phyloP scores from a whole-genome alignment of 2,888 invertebrate genomes.

The Trichopria drosophilae region DNA sequence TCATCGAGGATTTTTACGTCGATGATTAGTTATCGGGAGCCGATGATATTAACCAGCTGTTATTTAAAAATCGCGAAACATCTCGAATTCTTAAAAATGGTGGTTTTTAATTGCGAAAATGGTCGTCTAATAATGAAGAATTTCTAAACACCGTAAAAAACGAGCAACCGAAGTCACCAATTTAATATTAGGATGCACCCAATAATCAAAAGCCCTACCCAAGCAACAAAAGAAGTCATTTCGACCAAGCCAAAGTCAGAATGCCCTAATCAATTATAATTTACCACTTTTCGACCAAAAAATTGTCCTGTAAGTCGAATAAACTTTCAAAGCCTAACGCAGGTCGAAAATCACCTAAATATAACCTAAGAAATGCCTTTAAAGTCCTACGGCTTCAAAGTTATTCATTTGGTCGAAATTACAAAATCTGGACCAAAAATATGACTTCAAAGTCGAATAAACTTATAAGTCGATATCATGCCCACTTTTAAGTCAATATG shows the following conservation, averaged over 20 bases:
- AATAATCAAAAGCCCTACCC: constrained; percentile 14
- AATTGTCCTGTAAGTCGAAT: no score
- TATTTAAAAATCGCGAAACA: constrained; percentile 14
- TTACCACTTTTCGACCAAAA: constrained; percentile 12
- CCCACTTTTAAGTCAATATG: no score
- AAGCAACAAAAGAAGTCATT: no score
- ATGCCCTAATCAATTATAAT: constrained; percentile 3
- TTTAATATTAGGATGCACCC: constrained; percentile 6
- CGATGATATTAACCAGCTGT: constrained; percentile 7
- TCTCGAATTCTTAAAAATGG: constrained; percentile 13
- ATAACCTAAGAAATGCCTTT: no score
- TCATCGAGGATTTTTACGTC: constrained; percentile 26
- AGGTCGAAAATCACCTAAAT: no score
- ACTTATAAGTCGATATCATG: no score
- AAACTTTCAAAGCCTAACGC: no score
- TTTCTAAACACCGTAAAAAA: constrained; percentile 4
- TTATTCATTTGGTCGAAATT: no score
- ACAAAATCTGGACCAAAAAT: no score
- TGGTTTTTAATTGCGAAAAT: constrained; percentile 25
- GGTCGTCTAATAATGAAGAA: constrained; percentile 17
- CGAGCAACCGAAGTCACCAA: no score
- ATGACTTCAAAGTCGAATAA: no score
- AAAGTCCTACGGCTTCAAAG: no score
- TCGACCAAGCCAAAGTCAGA: not conserved
- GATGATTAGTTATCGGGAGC: constrained; percentile 28